Evolutionary conservation across 2,113 vertebrate genomes (phyloP).

Genomic region (Psilopogon haemacephalus): DNA sequence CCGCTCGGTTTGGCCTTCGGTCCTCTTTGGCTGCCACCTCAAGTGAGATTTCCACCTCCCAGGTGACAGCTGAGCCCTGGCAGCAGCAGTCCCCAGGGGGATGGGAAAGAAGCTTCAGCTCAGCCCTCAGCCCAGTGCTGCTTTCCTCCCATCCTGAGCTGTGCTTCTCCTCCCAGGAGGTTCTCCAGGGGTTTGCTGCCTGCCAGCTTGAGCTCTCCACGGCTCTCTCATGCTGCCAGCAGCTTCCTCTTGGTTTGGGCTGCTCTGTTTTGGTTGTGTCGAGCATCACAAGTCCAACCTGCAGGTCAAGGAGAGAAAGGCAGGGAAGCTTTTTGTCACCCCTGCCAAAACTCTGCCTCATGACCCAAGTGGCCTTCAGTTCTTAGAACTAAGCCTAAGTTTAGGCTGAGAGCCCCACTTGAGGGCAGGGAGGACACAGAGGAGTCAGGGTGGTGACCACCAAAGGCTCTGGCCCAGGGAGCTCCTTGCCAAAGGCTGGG

Average conservation of each 20-base stretch:
- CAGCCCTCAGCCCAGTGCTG: not conserved
- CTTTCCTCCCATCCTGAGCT: not conserved
- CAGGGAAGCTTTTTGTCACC: not conserved
- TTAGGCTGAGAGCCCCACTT: not conserved
- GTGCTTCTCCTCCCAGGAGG: not conserved
- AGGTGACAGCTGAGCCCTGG: not conserved
- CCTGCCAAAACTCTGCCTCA: not conserved
- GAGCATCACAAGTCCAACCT: not conserved
- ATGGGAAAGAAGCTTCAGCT: rapidly evolving
- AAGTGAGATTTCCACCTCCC: not conserved
- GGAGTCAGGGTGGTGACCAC: not conserved
- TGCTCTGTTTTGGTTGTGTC: not conserved
- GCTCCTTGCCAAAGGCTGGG: not conserved
- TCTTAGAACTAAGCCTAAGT: too few relatives aligned
- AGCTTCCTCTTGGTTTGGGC: not conserved
- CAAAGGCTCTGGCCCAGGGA: not conserved
- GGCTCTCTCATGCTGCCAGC: not conserved
- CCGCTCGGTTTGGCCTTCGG: not conserved
- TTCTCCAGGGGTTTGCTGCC: not conserved
- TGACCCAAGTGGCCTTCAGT: not conserved
- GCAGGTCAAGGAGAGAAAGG: not conserved
- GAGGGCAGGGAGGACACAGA: not conserved
- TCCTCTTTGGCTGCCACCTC: not conserved
- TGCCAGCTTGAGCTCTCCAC: not conserved
- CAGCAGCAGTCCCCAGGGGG: not conserved